Conservation (phyloP, 2,888 invertebrate genomes). For the Coleophora deauratella region DNA sequence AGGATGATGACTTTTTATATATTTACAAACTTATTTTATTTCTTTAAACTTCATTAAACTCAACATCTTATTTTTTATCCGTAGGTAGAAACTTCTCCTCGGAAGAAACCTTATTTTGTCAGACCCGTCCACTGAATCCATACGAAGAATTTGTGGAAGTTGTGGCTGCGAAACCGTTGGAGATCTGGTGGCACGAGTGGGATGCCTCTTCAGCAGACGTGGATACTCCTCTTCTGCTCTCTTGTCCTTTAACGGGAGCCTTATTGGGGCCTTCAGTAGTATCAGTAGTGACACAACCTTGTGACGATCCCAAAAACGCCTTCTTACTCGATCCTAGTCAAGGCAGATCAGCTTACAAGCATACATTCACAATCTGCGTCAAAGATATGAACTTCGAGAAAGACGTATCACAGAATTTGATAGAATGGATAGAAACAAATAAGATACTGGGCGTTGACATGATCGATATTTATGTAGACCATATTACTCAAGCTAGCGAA, state of each 20-base stretch:
- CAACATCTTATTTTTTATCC: conserved; percentile 22
- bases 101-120: conserved; percentile 67
- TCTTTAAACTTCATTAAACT: background rate
- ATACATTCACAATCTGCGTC: conserved; percentile 79
- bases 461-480: conserved; percentile 78
- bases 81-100: conserved; percentile 53
- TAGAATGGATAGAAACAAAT: conserved; percentile 83
- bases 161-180: conserved; percentile 71
- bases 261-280: conserved; percentile 49
- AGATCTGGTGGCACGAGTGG: conserved; percentile 79
- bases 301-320: conserved; percentile 57
- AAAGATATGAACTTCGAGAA: conserved; percentile 79
- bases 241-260: conserved; percentile 75
- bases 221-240: conserved; percentile 75
- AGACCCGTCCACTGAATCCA: conserved; percentile 53
- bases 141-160: conserved; percentile 63
- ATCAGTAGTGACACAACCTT: conserved; percentile 67
- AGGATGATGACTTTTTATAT: too few species aligned
- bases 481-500: conserved; percentile 68
- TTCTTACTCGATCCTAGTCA: conserved; percentile 38
- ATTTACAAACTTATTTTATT: background rate
- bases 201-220: conserved; percentile 54
- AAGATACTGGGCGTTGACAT: conserved; percentile 78
- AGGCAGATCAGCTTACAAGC: conserved; percentile 23
- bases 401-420: conserved; percentile 75